Conservation (phyloP, 2,113 vertebrate genomes). For the Lucifuga dentata region DNA sequence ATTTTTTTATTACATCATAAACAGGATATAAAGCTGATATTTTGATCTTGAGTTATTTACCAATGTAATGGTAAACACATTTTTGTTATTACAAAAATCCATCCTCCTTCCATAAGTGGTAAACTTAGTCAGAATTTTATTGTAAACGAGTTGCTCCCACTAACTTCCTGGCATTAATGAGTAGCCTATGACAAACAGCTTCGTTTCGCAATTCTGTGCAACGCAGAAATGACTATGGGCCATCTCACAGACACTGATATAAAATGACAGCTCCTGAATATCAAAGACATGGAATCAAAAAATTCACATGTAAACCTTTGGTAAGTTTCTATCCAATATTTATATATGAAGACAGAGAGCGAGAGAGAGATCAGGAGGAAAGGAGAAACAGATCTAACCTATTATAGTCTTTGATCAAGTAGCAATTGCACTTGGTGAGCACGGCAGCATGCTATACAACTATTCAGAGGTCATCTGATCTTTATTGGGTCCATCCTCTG, state of each 20-base stretch:
- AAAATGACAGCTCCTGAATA: constrained; percentile 30
- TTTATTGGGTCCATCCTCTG: constrained; percentile 57
- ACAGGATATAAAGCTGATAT: constrained; percentile 66
- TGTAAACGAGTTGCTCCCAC: constrained; percentile 47
- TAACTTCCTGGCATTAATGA: constrained; percentile 37
- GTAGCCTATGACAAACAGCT: constrained; percentile 15
- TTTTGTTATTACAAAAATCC: constrained; percentile 43
- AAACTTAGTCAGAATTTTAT: constrained; percentile 38
- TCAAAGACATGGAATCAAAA: constrained; percentile 52
- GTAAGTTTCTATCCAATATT: constrained; percentile 46
- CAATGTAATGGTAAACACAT: constrained; percentile 58
- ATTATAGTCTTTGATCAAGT: constrained; percentile 75
- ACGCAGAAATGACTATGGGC: constrained; percentile 24
- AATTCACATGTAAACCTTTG: constrained; percentile 22
- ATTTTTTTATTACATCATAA: constrained; percentile 64
- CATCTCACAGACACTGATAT: constrained; percentile 39
- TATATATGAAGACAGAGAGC: constrained; percentile 10
- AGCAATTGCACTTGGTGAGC: constrained; percentile 49
- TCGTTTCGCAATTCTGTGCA: constrained; percentile 23
- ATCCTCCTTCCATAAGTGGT: constrained; percentile 23
- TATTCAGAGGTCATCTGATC: constrained; percentile 60
- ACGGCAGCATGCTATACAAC: constrained; percentile 54
- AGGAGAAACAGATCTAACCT: constrained; percentile 68
- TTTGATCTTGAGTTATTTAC: constrained; percentile 59
- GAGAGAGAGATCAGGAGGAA: constrained; percentile 21